phyloP scores from a whole-genome alignment of 2,888 invertebrate genomes.

The Drosophila pseudotalamancana region DNA sequence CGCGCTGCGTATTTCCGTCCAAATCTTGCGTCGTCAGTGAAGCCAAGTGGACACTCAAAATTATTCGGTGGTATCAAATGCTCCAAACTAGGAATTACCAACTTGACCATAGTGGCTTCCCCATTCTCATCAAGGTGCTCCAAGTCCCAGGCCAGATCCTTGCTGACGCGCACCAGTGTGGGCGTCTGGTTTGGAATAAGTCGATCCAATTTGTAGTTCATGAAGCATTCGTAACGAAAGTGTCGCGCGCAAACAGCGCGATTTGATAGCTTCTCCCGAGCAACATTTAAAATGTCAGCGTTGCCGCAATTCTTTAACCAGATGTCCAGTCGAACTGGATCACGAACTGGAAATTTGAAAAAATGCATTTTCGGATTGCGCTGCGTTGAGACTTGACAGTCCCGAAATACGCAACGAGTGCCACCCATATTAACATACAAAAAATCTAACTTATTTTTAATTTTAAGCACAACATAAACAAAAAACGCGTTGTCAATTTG shows the following conservation, averaged over 20 bases:
- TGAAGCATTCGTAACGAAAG: conserved; percentile 85
- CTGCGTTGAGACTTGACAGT: conserved; percentile 84
- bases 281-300: conserved; percentile 70
- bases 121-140: conserved; percentile 57
- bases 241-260: conserved; percentile 85
- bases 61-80: conserved; percentile 77
- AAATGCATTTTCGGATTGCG: conserved; percentile 84
- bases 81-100: conserved; percentile 42
- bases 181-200: conserved; percentile 85
- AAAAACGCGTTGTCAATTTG: not conserved
- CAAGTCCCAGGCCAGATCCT: conserved; percentile 73
- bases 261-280: conserved; percentile 84
- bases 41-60: conserved; percentile 62
- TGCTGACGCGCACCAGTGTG: conserved; percentile 81
- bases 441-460: not conserved
- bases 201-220: conserved; percentile 85
- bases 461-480: conserved; percentile 9
- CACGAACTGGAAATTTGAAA: conserved; percentile 85
- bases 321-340: conserved; percentile 50
- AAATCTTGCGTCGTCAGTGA: conserved; percentile 31
- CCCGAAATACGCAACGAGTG: conserved; percentile 85
- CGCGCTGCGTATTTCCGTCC: conserved; percentile 21
- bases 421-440: conserved; percentile 84
- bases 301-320: conserved; percentile 73
- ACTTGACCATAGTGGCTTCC: conserved; percentile 45